A percentile compares a stretch with the other conserved stretches of the same genome.
Conservation (phyloP, 23 tunicate genomes). For the Ciona savignyi region DNA sequence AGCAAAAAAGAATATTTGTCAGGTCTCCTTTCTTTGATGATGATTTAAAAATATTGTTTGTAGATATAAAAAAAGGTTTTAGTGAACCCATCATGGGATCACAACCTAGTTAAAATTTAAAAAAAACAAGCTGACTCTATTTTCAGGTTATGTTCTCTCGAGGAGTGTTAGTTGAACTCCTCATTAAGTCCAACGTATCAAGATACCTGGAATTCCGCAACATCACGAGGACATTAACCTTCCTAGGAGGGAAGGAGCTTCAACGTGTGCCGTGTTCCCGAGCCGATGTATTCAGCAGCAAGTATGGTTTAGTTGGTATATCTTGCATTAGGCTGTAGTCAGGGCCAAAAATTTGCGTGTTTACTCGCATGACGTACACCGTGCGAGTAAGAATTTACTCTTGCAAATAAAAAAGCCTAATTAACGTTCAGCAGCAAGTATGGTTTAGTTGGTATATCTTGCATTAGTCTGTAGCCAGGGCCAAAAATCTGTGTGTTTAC, state of each 20-base stretch:
- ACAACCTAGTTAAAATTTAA: too few relatives aligned
- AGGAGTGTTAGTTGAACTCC: slow-evolving; percentile 70
- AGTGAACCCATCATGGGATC: too few relatives aligned
- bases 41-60: too few relatives aligned
- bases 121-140: too few relatives aligned
- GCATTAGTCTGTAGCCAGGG: too few relatives aligned
- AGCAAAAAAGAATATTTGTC: too few relatives aligned
- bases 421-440: too few relatives aligned
- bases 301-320: slow-evolving; percentile 66
- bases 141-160: slow-evolving; percentile 77
- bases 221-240: slow-evolving; percentile 49
- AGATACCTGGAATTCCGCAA: slow-evolving; percentile 79
- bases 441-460: slow-evolving; percentile 1
- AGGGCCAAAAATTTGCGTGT: background rate
- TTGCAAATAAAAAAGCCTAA: too few relatives aligned
- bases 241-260: slow-evolving; percentile 16
- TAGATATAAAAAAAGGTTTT: too few relatives aligned
- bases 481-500: too few relatives aligned
- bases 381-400: slow-evolving; percentile 60
- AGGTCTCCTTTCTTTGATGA: too few relatives aligned
- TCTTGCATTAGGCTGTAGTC: slow-evolving; percentile 5
- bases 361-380: background rate
- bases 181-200: slow-evolving; percentile 77
- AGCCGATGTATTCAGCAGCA: slow-evolving; percentile 85
- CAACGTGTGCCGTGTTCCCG: slow-evolving; percentile 87